Evolutionary conservation across 2,797 vertebrate genomes (phyloP).

Genomic region (Sebastiscus tertius): DNA sequence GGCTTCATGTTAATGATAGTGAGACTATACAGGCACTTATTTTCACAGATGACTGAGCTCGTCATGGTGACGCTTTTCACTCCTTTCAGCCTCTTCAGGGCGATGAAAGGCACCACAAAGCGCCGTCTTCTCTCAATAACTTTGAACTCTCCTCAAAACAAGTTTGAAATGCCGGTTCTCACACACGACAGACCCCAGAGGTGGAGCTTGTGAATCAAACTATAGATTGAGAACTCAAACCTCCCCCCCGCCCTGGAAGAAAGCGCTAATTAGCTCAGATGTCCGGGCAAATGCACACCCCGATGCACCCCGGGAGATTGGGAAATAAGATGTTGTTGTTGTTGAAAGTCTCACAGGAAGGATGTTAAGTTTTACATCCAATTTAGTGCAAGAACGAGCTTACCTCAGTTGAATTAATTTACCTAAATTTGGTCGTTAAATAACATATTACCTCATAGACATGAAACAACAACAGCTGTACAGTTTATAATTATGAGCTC

Average conservation of each 20-base stretch:
- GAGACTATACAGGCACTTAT: slow-evolving; percentile 74
- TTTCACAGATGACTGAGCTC: slow-evolving; percentile 87
- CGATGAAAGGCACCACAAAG: slow-evolving; percentile 79
- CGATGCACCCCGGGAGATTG: slow-evolving; percentile 43
- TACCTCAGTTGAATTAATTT: not conserved
- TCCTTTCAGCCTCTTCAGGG: slow-evolving; percentile 73
- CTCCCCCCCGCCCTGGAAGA: slow-evolving; percentile 56
- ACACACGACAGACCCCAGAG: slow-evolving; percentile 75
- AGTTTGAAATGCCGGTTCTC: slow-evolving; percentile 77
- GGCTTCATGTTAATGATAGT: slow-evolving; percentile 81
- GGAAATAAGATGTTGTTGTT: slow-evolving; percentile 42
- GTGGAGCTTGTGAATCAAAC: slow-evolving; percentile 73
- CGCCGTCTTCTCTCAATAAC: slow-evolving; percentile 69
- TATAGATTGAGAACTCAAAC: slow-evolving; percentile 45
- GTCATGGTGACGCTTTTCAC: slow-evolving; percentile 83
- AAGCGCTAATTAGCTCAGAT: slow-evolving; percentile 81
- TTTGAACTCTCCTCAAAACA: slow-evolving; percentile 83
- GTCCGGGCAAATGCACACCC: slow-evolving; percentile 50
- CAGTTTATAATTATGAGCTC: slow-evolving; percentile 46
- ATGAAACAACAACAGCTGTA: slow-evolving; percentile 48
- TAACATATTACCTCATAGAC: not conserved
- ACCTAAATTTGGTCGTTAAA: slow-evolving; percentile 1
- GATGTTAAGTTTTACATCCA: slow-evolving; percentile 24
- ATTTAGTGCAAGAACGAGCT: slow-evolving; percentile 5
- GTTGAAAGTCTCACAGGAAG: slow-evolving; percentile 2